A percentile compares a stretch with the other conserved stretches of the same genome.
These are phyloP conservation scores for Synergus laeviventris DNA, from an alignment of 2,888 invertebrate species.

Conservation along the genomic window DNA sequence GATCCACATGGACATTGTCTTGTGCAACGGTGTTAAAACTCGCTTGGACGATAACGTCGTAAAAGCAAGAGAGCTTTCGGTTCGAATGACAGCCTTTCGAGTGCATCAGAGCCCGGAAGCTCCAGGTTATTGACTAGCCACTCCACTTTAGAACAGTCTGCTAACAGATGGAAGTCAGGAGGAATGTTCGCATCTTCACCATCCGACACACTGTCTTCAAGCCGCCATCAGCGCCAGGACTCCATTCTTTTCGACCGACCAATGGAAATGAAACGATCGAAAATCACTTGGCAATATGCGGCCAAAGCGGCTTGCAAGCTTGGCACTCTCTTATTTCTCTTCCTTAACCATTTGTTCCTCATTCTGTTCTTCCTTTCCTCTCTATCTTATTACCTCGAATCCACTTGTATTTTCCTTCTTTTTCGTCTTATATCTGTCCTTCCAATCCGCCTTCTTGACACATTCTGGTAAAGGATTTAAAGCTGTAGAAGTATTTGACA, in stretches of 20 bases:
- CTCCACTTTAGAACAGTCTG: conserved; percentile 67
- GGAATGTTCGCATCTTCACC: conserved; percentile 41
- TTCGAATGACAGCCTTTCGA: conserved; percentile 72
- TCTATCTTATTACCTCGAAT: conserved; percentile 42
- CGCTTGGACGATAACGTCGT: conserved; percentile 69
- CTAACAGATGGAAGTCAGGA: conserved; percentile 55
- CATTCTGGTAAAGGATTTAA: conserved; percentile 25
- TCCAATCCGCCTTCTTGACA: conserved; percentile 19
- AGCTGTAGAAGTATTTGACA: conserved; percentile 20
- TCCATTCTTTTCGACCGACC: conserved; percentile 52
- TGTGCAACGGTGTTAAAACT: conserved; percentile 63
- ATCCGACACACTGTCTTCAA: conserved; percentile 18
- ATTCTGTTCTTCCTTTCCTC: conserved; percentile 42
- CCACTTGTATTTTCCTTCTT: conserved; percentile 39
- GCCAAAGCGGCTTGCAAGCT: conserved; percentile 30
- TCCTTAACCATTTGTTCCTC: conserved; percentile 43
- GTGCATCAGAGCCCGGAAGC: conserved; percentile 70
- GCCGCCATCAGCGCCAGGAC: conserved; percentile 40
- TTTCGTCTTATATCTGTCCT: conserved; percentile 37
- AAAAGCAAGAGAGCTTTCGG: conserved; percentile 69
- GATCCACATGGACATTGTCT: conserved; percentile 54
- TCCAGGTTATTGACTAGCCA: conserved; percentile 74
- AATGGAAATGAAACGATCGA: conserved; percentile 47
- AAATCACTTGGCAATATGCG: conserved; percentile 33
- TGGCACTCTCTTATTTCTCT: conserved; percentile 37